Evolutionary conservation across 2,888 invertebrate genomes (phyloP).

Genomic region (Volucella inflata): DNA sequence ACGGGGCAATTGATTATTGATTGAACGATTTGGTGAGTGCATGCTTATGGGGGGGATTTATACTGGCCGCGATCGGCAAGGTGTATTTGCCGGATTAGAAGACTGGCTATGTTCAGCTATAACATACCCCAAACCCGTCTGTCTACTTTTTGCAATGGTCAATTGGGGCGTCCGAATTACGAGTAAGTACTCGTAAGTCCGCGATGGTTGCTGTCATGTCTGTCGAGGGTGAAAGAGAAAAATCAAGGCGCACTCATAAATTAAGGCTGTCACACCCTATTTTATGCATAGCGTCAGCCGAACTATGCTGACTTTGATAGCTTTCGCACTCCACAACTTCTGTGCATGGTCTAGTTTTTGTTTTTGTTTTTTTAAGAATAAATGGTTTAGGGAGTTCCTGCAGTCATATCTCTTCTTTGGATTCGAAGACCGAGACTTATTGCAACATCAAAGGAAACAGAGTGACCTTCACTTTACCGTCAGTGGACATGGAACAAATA

Average conservation of each 20-base stretch:
- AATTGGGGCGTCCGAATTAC: conserved; percentile 36
- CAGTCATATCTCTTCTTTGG: conserved; percentile 30
- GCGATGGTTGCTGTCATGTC: conserved; percentile 34
- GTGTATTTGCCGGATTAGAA: conserved; percentile 38
- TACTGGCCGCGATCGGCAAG: conserved; percentile 9
- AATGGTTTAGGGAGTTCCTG: conserved; percentile 49
- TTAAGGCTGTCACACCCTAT: conserved; percentile 58
- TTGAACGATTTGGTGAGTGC: conserved; percentile 63
- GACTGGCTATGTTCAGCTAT: too few relatives aligned
- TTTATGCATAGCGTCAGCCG: not conserved
- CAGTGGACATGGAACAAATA: conserved; percentile 31
- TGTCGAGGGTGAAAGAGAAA: conserved; percentile 19
- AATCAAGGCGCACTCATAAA: conserved; percentile 50
- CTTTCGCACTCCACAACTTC: conserved; percentile 32
- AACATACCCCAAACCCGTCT: too few relatives aligned
- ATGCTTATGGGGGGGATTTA: conserved; percentile 18
- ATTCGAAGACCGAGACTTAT: conserved; percentile 55
- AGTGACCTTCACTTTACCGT: conserved; percentile 53
- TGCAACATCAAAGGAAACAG: conserved; percentile 67
- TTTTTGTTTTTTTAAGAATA: conserved; percentile 35
- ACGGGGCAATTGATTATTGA: conserved; percentile 70
- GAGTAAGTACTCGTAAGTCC: too few relatives aligned
- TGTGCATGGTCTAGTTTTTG: conserved; percentile 31
- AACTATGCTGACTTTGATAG: not conserved
- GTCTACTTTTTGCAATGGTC: conserved; percentile 1